phyloP scores from a whole-genome alignment of 1,140 invertebrate genomes.

The Drosophila sp. region DNA sequence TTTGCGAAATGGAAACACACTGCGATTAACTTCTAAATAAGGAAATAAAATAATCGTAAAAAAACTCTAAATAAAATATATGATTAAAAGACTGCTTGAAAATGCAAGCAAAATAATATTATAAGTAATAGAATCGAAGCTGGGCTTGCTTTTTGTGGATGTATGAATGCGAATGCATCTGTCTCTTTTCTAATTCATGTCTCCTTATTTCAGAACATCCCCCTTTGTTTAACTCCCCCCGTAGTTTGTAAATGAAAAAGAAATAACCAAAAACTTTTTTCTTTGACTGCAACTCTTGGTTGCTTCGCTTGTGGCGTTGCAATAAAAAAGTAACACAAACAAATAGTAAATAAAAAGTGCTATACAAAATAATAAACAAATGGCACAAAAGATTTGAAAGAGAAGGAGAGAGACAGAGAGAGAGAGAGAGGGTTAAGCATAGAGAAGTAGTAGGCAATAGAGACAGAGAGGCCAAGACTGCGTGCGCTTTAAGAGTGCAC shows the following conservation, averaged over 20 bases:
- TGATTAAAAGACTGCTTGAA: too few relatives aligned
- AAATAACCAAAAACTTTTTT: background rate
- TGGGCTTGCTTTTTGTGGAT: too few relatives aligned
- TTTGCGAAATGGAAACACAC: background rate
- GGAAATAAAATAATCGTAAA: too few relatives aligned
- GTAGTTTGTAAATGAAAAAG: background rate
- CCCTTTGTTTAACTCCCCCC: background rate
- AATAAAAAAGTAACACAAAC: constrained; percentile 68
- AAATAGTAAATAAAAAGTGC: constrained; percentile 67
- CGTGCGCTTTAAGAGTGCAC: constrained; percentile 30
- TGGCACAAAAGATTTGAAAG: constrained; percentile 13
- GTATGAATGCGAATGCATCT: too few relatives aligned
- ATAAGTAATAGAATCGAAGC: too few relatives aligned
- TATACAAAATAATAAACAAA: constrained; percentile 68
- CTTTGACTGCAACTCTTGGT: constrained; percentile 41
- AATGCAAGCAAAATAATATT: too few relatives aligned
- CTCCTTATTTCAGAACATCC: background rate
- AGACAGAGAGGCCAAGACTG: constrained; percentile 10
- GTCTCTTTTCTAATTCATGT: background rate
- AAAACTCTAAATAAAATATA: too few relatives aligned
- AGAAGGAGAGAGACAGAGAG: background rate
- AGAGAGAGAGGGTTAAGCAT: background rate
- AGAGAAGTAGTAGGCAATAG: too few relatives aligned
- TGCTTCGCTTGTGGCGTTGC: constrained; percentile 33
- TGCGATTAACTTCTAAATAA: background rate